Base-by-base conservation (phyloP, 1,140 invertebrate species). In the Sitobion miscanthi region DNA sequence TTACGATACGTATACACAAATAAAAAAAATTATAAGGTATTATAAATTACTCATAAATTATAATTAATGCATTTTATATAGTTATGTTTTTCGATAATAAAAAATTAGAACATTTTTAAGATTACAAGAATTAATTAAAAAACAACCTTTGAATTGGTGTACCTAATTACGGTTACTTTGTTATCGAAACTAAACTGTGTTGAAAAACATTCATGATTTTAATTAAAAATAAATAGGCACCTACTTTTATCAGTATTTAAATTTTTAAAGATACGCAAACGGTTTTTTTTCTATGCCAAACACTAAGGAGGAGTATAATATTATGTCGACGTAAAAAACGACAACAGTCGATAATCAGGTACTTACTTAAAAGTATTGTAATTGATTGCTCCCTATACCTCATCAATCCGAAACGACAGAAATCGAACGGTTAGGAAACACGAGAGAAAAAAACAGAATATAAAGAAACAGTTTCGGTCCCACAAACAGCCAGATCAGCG, bases 1-100 rank as follows among this genome's bases (percentile, higher is more conserved):
- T 77, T 77, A 77, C n/a, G 30, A 77, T 77, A 77, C 62, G 62
- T n/a, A 77, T 77, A 77, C 62, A 77, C n/a, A 77, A 77, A 77
- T 77, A 77, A n/a, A 4, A 69, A n/a, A 5, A 77, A 77, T 77
- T 17, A n/a, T n/a, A 5, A 21, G 8, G 8, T 49, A 52, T 52
- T 20, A 20, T 52, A 54, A 54, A 7, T 54, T 21, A 54, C 52
- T 54, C 52, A 54, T 54, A 21, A 23, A 21, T 23, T 6, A 54
- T 54, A 54, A 54, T 54, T 54, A 54, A 54, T 54, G 20, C 49
- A 52, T 47, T 47, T 17, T 52, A 17, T 52, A 0, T 49, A 11
- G 47, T 52, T 17, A 52, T 52, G 8, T 30, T 62, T 30, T 62
- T 30, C 57, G 57, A 62, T 62, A 30, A 17, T n/a, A n/a, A 6